phyloP scores from a whole-genome alignment of 1,140 invertebrate species.

The Samia ricini region DNA sequence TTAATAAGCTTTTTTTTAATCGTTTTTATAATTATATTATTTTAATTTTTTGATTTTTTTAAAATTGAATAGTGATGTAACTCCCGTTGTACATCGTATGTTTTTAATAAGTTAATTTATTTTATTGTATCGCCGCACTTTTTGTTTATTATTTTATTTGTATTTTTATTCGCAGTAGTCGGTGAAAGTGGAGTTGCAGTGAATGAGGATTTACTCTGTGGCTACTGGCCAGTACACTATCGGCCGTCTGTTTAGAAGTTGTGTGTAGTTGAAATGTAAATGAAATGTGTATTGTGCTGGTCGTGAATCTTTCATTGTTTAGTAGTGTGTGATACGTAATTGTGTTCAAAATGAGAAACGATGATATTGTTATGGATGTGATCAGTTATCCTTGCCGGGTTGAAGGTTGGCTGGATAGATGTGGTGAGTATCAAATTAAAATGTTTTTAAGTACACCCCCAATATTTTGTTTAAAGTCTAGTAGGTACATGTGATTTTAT shows the following conservation, averaged over 20 bases:
- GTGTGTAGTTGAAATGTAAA: conserved; percentile 50
- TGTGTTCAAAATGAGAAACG: conserved; percentile 56
- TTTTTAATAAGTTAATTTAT: neutral
- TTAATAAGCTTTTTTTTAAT: too few relatives aligned
- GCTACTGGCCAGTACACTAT: conserved; percentile 18
- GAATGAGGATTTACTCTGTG: conserved; percentile 30
- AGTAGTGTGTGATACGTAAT: conserved; percentile 40
- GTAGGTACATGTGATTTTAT: too few relatives aligned
- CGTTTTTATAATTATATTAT: too few relatives aligned
- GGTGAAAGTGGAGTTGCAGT: conserved; percentile 62
- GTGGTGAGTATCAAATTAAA: conserved; percentile 81
- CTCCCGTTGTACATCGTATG: neutral
- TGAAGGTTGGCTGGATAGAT: conserved; percentile 85
- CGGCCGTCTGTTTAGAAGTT: conserved; percentile 29
- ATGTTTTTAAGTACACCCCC: too few relatives aligned
- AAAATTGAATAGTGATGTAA: too few relatives aligned
- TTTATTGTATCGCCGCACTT: neutral
- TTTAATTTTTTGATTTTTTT: too few relatives aligned
- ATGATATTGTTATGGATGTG: conserved; percentile 42
- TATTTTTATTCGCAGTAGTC: conserved; percentile 45
- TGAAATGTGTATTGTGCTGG: conserved; percentile 33
- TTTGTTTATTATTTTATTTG: conserved; percentile 31
- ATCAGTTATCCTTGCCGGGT: conserved; percentile 81
- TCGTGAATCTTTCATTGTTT: conserved; percentile 21
- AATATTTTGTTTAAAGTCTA: neutral